Base-by-base conservation (phyloP, 1,140 invertebrate species). In the Panagrolaimus sp. region DNA sequence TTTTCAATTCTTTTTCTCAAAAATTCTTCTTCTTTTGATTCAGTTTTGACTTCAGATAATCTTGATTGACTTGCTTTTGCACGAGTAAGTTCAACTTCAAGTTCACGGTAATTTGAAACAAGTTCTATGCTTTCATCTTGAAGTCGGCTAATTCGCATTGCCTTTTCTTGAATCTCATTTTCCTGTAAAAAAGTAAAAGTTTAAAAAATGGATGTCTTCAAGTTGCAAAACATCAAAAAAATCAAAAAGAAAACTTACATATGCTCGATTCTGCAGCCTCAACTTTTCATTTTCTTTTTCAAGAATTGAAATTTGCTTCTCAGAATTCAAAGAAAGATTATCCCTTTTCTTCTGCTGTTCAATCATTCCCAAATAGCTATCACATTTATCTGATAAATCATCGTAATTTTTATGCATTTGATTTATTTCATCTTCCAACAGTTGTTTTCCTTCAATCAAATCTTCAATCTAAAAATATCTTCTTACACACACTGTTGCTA, bases 1-100 rank as follows among this genome's bases (percentile, higher is more conserved):
- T 21, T 26, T 58, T 58, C 52, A 14, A 58, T 12, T 21, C 52
- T n/a, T n/a, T 26, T 58, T 58, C 28, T 58, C 10, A 58, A 28
- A 9, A 58, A 28, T 14, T 58, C 52, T 58, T 58, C 52, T 58
- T 58, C 52, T 10, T 28, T 21, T 14, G 52, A 58, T 58, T 58
- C 52, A 12, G 21, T 21, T 8, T 58, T 58, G 14, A 10, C 17
- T 28, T 58, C 52, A 8, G 21, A 26, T 28, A 58, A 12, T 8
- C 52, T 21, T 8, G 5, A 10, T 21, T 21, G 21, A 4, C 21
- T 58, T 14, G 52, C 52, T 24, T 28, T 21, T 26, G 28, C 21
- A 12, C 52, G 52, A 3, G 52, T 58, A 17, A 58, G 21, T 21
- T 58, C 52, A 28, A 8, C n/a, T 58, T 58, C 21, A 14, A 58